A percentile compares a stretch with the other conserved stretches of the same genome.
These are phyloP conservation scores for Parauchenoglanis punctatus DNA, from an alignment of 2,797 vertebrate genomes.

Conservation along the genomic window DNA sequence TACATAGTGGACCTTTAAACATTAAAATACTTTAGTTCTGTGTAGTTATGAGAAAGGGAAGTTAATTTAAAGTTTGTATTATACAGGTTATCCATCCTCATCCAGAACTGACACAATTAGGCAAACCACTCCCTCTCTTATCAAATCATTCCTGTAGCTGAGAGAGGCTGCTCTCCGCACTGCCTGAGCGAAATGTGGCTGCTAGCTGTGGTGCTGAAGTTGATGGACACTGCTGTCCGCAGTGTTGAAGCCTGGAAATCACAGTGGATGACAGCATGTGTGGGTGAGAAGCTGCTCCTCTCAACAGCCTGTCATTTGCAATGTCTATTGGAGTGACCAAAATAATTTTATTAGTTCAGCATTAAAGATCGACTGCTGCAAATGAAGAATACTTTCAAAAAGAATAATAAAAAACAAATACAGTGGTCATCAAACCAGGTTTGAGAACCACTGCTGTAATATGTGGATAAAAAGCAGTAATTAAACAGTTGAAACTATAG, in stretches of 20 bases:
- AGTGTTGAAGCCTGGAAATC: conserved; percentile 28
- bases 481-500: not conserved
- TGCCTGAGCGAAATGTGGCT: conserved; percentile 10
- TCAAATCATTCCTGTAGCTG: not conserved
- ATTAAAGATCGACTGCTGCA: conserved; percentile 11
- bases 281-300: conserved; percentile 26
- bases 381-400: conserved; percentile 13
- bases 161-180: not conserved
- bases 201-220: conserved; percentile 11
- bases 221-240: conserved; percentile 19
- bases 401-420: not conserved
- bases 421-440: no score
- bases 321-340: conserved; percentile 19
- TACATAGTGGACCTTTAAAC: not conserved
- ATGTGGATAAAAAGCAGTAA: not conserved
- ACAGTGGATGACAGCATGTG: conserved; percentile 22
- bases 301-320: conserved; percentile 19
- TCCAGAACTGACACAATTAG: not conserved
- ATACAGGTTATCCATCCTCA: not conserved
- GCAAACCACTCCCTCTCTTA: not conserved
- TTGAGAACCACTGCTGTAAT: no score
- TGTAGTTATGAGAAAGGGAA: not conserved
- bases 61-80: not conserved
- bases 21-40: not conserved
- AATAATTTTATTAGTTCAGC: conserved; percentile 19